These are phyloP conservation scores for Chironex yamaguchii DNA, from an alignment of 30 jellyfish, hydroid and myxozoan genomes.

Conservation along the genomic window DNA sequence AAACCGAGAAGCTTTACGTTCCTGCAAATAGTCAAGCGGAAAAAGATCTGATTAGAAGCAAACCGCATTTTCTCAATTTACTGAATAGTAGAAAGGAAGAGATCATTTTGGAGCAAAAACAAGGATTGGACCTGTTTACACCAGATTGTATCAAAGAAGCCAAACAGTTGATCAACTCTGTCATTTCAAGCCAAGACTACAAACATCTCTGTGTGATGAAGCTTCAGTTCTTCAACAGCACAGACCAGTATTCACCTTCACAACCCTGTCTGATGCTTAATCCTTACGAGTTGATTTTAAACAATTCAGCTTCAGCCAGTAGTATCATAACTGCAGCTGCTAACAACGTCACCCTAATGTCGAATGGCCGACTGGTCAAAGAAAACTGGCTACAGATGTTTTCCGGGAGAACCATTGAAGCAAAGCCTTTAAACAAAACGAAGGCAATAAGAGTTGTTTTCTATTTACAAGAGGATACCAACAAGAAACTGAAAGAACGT, in stretches of 20 bases:
- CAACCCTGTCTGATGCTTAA: conserved; percentile 41
- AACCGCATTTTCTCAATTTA: conserved; percentile 31
- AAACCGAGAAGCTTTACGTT: conserved; percentile 51
- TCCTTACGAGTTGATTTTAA: conserved; percentile 34
- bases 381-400: background rate
- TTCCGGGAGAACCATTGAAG: no score
- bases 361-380: background rate
- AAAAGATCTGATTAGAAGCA: conserved; percentile 26
- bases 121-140: conserved; percentile 12
- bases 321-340: background rate
- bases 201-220: background rate
- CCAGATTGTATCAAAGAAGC: conserved; percentile 42
- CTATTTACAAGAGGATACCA: background rate
- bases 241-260: background rate
- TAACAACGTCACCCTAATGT: background rate
- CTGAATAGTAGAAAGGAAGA: conserved; percentile 60
- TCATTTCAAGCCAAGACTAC: conserved; percentile 16
- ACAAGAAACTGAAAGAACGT: background rate
- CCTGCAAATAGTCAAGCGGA: conserved; percentile 57
- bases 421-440: no score
- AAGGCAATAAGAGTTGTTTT: no score
- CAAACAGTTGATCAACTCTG: background rate
- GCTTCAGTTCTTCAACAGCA: conserved; percentile 11
- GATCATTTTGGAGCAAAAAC: conserved; percentile 20
- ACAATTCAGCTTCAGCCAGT: background rate